Conservation (phyloP, 30 jellyfish, hydroid and myxozoan genomes). For the Sanderia malayensis region DNA sequence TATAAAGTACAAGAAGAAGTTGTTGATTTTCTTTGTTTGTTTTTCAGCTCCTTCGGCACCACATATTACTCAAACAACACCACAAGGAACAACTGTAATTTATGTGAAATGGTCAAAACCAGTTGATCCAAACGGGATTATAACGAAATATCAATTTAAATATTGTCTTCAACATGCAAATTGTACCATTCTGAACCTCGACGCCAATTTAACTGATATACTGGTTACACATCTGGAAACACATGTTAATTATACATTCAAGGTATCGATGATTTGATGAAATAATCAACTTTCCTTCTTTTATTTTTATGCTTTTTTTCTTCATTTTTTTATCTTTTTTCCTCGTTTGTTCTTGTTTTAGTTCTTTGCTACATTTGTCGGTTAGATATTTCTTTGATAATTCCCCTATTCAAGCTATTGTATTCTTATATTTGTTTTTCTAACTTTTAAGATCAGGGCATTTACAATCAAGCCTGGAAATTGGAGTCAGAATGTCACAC, state of each 20-base stretch:
- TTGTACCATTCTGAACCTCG: slow-evolving; percentile 6
- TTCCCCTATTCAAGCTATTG: background rate
- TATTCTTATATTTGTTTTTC: too few species aligned
- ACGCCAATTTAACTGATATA: slow-evolving; percentile 11
- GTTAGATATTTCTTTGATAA: background rate
- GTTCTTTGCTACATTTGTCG: background rate
- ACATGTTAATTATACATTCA: slow-evolving; percentile 36
- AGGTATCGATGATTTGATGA: too few species aligned
- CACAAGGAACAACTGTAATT: slow-evolving; percentile 27
- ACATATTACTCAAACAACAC: slow-evolving; percentile 1
- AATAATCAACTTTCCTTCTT: too few species aligned
- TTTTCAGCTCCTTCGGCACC: slow-evolving; percentile 61
- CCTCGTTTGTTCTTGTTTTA: background rate
- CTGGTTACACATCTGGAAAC: slow-evolving; percentile 20
- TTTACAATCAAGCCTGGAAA: slow-evolving; percentile 34
- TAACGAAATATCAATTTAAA: slow-evolving; percentile 26
- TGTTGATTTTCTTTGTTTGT: too few species aligned
- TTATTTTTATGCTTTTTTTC: too few species aligned
- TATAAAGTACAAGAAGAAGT: too few species aligned
- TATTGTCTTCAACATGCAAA: slow-evolving; percentile 14
- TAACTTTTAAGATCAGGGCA: slow-evolving; percentile 38
- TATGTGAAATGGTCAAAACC: slow-evolving; percentile 54
- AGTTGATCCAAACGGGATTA: slow-evolving; percentile 41
- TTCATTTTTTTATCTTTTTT: too few species aligned
- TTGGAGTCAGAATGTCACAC: slow-evolving; percentile 31